A percentile compares a stretch with the other conserved stretches of the same genome.
phyloP scores from a whole-genome alignment of 1,140 invertebrate species.

The Popillia japonica region DNA sequence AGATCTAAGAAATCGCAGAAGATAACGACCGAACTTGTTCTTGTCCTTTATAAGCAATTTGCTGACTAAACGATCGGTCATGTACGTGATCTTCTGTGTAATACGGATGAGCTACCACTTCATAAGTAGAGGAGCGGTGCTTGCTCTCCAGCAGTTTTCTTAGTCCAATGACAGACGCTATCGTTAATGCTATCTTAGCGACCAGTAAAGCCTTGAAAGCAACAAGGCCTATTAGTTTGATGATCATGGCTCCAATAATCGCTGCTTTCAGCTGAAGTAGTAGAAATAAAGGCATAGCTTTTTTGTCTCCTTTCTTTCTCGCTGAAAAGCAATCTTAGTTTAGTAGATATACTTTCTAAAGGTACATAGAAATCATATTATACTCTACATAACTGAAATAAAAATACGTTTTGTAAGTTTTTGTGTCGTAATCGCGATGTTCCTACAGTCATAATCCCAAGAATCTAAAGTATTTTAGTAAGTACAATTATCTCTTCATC shows the following conservation, averaged over 20 bases:
- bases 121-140: slow-evolving; percentile 73
- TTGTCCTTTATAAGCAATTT: slow-evolving; percentile 73
- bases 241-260: slow-evolving; percentile 76
- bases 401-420: too few relatives aligned
- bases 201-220: slow-evolving; percentile 84
- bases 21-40: neutral
- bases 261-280: slow-evolving; percentile 82
- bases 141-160: slow-evolving; percentile 81
- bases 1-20: neutral
- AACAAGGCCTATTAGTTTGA: slow-evolving; percentile 80
- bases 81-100: slow-evolving; percentile 69
- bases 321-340: slow-evolving; percentile 55
- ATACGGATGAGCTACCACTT: slow-evolving; percentile 73
- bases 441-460: too few relatives aligned
- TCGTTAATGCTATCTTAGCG: slow-evolving; percentile 80
- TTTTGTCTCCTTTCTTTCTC: slow-evolving; percentile 60
- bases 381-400: too few relatives aligned
- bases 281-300: slow-evolving; percentile 76
- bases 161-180: slow-evolving; percentile 77
- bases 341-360: neutral
- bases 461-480: too few relatives aligned
- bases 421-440: too few relatives aligned
- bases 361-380: too few relatives aligned
- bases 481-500: too few relatives aligned
- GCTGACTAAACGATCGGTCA: slow-evolving; percentile 52